Percentiles rank a stretch among this genome's conserved stretches.
These are phyloP conservation scores for Poeciliopsis retropinna DNA, from an alignment of 2,113 vertebrate genomes.

Conservation along the genomic window DNA sequence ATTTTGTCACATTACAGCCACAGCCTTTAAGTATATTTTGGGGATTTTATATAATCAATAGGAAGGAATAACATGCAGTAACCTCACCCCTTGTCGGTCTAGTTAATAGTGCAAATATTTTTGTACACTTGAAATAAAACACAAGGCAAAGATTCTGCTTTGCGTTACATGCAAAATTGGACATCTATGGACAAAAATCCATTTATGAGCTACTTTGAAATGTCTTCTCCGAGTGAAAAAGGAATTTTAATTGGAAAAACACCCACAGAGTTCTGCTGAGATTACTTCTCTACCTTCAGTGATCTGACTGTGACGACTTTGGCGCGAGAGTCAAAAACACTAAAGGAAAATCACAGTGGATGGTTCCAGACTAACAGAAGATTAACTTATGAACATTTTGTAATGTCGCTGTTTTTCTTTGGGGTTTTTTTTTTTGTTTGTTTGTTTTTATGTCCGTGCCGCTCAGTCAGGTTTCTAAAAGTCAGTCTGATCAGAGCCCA, in stretches of 20 bases:
- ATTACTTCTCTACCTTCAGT: constrained; percentile 7
- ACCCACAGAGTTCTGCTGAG: neutral
- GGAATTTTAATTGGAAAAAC: neutral
- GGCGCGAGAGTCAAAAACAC: constrained; percentile 47
- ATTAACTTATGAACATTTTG: constrained; percentile 51
- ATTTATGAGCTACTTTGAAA: neutral
- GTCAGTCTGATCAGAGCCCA: constrained; percentile 71
- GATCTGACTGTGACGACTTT: constrained; percentile 37
- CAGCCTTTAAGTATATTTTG: neutral
- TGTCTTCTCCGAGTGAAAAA: neutral
- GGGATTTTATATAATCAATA: neutral
- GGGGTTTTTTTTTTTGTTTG: no score
- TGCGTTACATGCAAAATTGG: neutral
- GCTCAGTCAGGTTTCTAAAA: constrained; percentile 67
- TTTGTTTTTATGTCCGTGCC: constrained; percentile 26
- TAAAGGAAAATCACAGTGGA: constrained; percentile 57
- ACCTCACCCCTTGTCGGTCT: neutral
- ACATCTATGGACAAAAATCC: no score
- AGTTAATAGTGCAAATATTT: no score
- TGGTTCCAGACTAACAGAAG: constrained; percentile 58
- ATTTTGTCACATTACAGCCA: neutral
- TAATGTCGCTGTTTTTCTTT: constrained; percentile 36
- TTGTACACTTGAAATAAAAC: neutral
- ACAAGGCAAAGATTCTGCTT: neutral
- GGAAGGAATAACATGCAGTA: neutral